These are phyloP conservation scores for Eudasyphora cyanicolor DNA, from an alignment of 2,888 invertebrate species.

Conservation along the genomic window DNA sequence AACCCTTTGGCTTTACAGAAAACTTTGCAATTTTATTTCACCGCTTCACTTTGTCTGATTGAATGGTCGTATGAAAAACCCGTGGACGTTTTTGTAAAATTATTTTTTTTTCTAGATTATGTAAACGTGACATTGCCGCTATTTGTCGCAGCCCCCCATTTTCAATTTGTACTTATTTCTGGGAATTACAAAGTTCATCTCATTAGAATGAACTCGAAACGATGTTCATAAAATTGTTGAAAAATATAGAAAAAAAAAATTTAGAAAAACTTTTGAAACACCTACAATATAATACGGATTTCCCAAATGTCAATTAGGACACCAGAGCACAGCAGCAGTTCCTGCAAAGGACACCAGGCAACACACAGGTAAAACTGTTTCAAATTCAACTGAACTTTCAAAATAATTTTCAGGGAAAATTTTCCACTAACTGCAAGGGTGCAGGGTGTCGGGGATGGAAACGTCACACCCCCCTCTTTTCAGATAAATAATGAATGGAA, in stretches of 20 bases:
- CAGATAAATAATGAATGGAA: slow-evolving; percentile 1
- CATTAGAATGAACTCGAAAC: background rate
- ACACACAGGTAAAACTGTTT: too few species aligned
- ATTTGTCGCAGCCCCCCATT: background rate
- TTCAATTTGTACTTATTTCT: background rate
- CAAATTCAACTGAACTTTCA: background rate
- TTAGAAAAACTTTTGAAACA: background rate
- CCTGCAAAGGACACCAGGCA: background rate
- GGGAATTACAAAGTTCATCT: background rate
- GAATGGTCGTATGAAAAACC: too few species aligned
- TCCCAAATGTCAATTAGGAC: background rate
- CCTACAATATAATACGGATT: background rate
- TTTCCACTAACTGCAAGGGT: background rate
- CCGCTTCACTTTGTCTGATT: too few species aligned
- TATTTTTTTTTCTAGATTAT: background rate
- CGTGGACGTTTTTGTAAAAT: too few species aligned
- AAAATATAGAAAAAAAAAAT: too few species aligned
- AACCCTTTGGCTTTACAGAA: too few species aligned
- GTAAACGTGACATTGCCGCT: background rate
- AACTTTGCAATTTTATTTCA: too few species aligned
- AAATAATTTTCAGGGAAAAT: background rate
- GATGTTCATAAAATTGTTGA: too few species aligned
- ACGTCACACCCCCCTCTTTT: too few species aligned
- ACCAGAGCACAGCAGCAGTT: background rate
- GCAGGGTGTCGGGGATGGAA: too few species aligned